Base-by-base conservation (phyloP, 1,140 invertebrate species). In the Vanessa tameamea region DNA sequence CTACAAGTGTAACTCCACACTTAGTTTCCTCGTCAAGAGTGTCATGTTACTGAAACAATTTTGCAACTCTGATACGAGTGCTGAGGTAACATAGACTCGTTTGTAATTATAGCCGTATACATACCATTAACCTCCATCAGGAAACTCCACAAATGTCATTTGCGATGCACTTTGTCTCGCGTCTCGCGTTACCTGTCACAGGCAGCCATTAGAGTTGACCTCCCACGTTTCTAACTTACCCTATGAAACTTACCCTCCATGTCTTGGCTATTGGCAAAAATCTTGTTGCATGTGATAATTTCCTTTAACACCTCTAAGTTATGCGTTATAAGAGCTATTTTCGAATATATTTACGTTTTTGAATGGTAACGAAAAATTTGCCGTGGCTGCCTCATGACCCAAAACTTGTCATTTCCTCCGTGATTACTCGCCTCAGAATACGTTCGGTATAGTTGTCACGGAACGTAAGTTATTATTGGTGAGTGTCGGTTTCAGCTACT, bases 101-200 rank as follows among this genome's bases (percentile, higher is more conserved):
- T 15, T 74, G 31, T 73, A 69, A 74, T 69, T 75, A 75, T 75
- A 61, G 64, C 47, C 57, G 37, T 76, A 70, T 72, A 66, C 64
- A 76, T 75, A 76, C 85, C 83, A 90, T 87, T 90, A 86, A 87
- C 84, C 81, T 83, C 79, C 78, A 83, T 85, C 79, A 82, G 80
- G 69, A 75, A 79, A 75, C 73, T 78, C 67, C 78, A 74, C 78
- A 78, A 81, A 87, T 84, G 87, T 89, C 88, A 89, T 87, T 81
- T 87, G 80, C 83, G 86, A 86, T 92, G 90, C 90, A 92, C 89
- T 92, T 91, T 91, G 88, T 89, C 85, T 72, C 80, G 55, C 55
- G 77, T 89, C 87, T 91, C 90, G 78, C 80, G 81, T 91, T 91
- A 92, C 89, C 88, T 92, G 90, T 90, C 88, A 88, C 83, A 75